A percentile compares a stretch with the other conserved stretches of the same genome.
phyloP scores from a whole-genome alignment of 2,797 vertebrate genomes.

The Myotis findleyi region DNA sequence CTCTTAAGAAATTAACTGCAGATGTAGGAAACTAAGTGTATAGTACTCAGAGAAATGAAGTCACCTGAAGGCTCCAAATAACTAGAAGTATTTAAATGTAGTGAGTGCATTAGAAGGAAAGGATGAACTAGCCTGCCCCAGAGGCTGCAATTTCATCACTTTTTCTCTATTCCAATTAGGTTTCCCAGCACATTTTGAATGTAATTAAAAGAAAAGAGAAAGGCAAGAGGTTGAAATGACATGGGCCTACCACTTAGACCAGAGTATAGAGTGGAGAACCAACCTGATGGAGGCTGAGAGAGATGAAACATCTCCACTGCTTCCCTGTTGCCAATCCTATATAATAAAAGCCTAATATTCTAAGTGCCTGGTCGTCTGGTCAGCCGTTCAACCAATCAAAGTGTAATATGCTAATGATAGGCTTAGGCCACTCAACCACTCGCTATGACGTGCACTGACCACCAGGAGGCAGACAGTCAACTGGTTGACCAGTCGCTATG shows the following conservation, averaged over 20 bases:
- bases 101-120: constrained; percentile 81
- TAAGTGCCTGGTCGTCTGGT: too few species aligned
- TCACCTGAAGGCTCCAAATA: constrained; percentile 87
- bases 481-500: too few species aligned
- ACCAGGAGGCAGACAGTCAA: too few species aligned
- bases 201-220: constrained; percentile 79
- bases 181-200: constrained; percentile 69
- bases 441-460: too few species aligned
- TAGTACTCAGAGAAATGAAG: constrained; percentile 88
- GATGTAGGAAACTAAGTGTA: constrained; percentile 90
- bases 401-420: too few species aligned
- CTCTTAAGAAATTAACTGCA: constrained; percentile 92
- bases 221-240: background rate
- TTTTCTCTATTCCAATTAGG: constrained; percentile 72
- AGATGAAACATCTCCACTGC: background rate
- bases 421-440: too few species aligned
- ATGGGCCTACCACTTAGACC: background rate
- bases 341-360: too few species aligned
- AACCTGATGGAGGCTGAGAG: background rate
- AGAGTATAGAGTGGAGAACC: background rate
- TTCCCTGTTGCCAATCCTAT: background rate
- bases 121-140: constrained; percentile 73
- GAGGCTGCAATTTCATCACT: constrained; percentile 78
- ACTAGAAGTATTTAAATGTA: constrained; percentile 83
- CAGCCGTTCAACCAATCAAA: too few species aligned